Evolutionary conservation across 2,888 invertebrate genomes (phyloP), one percentile per base, ranked within the genome.

Genomic region (Perithous albicinctus): DNA sequence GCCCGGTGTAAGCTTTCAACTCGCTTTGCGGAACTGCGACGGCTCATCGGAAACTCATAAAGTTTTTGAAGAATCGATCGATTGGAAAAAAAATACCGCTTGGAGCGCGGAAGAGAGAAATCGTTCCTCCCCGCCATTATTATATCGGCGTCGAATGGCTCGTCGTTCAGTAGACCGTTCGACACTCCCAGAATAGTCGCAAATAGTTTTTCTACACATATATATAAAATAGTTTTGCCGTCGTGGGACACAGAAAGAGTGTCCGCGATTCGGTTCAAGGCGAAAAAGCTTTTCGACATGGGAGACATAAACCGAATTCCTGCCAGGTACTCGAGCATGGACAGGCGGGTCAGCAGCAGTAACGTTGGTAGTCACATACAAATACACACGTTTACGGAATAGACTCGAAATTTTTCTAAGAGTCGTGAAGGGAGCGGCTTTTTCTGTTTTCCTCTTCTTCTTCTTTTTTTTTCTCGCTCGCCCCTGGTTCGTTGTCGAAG

Each of bases 361-460:
- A 51, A n/a, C 56, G 7, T 18, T 20, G n/a, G n/a, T n/a, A n/a
- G 43, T 10, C 66, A 66, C 66, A 29, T 48, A 20, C 72, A 20
- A 51, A 10, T 46, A 54, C 54, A 64, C 59, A 15, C 32, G 10
- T 54, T 35, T 23, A 61, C 41, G 54, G 15, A 59, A 76, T 72
- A 59, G 72, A 76, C 70, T 70, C 72, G 46, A 72, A 72, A 80
- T 76, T 80, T n/a, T 80, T 80, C 48, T 43, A 61, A 70, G 75
- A 80, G 66, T 35, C 70, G 46, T 29, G 43, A 64, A 26, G 18
- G 63, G 41, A 10, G 23, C 15, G 10, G n/a, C 41, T 15, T 20
- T 51, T 18, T 51, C 32, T 20, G 32, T 23, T 12, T 32, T 15
- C 32, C 46, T 70, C 26, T 70, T 15, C n/a, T n/a, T 20, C 26